Evolutionary conservation across 2,113 vertebrate species (phyloP).

Genomic region (Phoxinus phoxinus): DNA sequence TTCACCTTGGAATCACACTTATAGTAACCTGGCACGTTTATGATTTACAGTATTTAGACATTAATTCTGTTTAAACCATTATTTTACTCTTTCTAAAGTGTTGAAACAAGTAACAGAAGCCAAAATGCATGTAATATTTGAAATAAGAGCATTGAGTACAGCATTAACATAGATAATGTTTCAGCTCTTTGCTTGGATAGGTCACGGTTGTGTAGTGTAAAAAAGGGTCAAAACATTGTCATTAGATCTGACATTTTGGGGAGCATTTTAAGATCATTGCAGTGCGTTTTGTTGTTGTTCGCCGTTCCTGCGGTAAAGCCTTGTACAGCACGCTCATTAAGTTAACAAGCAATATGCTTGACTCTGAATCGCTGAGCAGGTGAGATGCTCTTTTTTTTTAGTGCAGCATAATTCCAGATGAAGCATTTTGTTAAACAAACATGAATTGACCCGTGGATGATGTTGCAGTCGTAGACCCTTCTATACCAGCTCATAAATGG

Average conservation of each 20-base stretch:
- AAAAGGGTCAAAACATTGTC: conserved; percentile 2
- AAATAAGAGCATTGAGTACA: neutral
- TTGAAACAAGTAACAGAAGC: neutral
- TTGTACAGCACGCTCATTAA: conserved; percentile 13
- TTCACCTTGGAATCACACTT: neutral
- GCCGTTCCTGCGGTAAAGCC: neutral
- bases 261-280: conserved; percentile 19
- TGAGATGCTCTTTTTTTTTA: conserved; percentile 41
- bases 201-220: neutral
- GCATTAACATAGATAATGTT: conserved; percentile 2
- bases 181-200: neutral
- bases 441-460: conserved; percentile 7
- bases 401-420: conserved; percentile 22
- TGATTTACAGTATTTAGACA: neutral
- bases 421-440: conserved; percentile 42
- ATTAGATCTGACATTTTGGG: conserved; percentile 31
- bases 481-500: conserved; percentile 25
- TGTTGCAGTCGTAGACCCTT: neutral
- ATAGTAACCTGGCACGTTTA: neutral
- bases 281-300: conserved; percentile 4
- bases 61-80: neutral
- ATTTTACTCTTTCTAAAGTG: neutral
- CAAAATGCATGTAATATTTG: neutral
- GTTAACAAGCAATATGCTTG: conserved; percentile 39
- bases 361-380: conserved; percentile 31